Evolutionary conservation across 2,113 vertebrate genomes (phyloP).

Genomic region (Grus americana): DNA sequence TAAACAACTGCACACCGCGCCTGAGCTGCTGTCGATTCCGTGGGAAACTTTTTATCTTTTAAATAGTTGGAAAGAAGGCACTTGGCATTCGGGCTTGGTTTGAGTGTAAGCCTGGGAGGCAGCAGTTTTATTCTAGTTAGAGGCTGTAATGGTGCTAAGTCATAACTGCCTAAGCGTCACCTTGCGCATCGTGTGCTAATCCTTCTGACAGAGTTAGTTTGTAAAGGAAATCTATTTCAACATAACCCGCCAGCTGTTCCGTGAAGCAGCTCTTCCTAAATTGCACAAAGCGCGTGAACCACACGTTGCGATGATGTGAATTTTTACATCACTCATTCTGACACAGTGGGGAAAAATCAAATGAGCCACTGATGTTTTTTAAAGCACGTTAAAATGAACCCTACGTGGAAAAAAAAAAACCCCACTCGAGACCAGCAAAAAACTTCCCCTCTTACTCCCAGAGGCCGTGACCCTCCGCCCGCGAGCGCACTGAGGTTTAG

Average conservation of each 20-base stretch:
- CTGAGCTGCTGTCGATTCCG: neutral
- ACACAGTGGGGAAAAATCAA: neutral
- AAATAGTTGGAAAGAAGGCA: neutral
- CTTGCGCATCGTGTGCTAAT: accelerated
- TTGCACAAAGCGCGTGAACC: neutral
- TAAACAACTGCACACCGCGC: neutral
- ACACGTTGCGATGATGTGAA: accelerated
- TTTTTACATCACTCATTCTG: neutral
- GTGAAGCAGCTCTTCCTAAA: neutral
- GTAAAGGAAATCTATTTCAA: neutral
- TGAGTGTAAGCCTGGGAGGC: accelerated
- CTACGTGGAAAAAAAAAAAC: accelerated
- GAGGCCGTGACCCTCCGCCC: neutral
- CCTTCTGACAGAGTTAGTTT: neutral
- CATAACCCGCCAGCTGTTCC: neutral
- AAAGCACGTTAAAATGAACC: neutral
- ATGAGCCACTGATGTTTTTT: neutral
- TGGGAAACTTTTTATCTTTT: neutral
- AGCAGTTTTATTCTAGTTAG: accelerated
- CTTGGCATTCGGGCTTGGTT: accelerated
- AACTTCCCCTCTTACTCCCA: accelerated
- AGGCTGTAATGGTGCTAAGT: neutral
- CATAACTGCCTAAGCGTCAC: neutral
- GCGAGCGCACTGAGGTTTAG: neutral
- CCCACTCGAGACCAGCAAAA: no score